phyloP scores from a whole-genome alignment of 2,888 invertebrate species.

The Rhabditophanes sp. region DNA sequence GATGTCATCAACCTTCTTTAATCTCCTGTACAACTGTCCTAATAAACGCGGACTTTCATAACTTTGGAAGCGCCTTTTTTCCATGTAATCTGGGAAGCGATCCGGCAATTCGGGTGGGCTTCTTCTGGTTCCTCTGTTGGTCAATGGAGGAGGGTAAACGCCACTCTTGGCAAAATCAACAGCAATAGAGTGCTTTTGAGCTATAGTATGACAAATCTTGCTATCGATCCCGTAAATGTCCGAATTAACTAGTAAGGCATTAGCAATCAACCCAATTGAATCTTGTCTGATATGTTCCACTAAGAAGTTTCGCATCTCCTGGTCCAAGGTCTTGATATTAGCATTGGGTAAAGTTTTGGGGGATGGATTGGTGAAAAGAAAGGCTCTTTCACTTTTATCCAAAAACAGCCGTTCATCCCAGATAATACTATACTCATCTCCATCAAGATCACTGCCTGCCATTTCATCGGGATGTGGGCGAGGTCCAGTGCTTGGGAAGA shows the following conservation, averaged over 20 bases:
- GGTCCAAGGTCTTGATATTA: no score
- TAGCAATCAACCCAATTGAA: conserved; percentile 41
- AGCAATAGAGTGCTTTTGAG: conserved; percentile 36
- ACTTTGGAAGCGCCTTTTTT: conserved; percentile 18
- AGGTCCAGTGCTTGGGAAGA: conserved; percentile 45
- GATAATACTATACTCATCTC: conserved; percentile 45
- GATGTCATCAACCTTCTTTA: neutral
- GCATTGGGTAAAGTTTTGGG: neutral
- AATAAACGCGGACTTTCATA: conserved; percentile 31
- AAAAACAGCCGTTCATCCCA: conserved; percentile 43
- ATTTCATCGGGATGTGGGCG: conserved; percentile 46
- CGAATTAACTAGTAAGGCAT: conserved; percentile 40
- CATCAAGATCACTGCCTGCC: conserved; percentile 46
- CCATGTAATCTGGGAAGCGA: conserved; percentile 22
- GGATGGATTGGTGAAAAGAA: conserved; percentile 5
- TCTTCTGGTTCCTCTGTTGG: conserved; percentile 5
- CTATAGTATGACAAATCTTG: conserved; percentile 25
- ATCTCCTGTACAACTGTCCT: conserved; percentile 37
- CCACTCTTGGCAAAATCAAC: conserved; percentile 45
- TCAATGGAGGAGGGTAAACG: conserved; percentile 12
- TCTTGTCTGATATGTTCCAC: conserved; percentile 42
- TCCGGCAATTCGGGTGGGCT: conserved; percentile 13
- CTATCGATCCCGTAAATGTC: conserved; percentile 38
- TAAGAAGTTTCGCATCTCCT: conserved; percentile 42
- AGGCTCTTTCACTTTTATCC: conserved; percentile 25